phyloP scores from a whole-genome alignment of 2,797 vertebrate genomes.

The Scarus forsteni region DNA sequence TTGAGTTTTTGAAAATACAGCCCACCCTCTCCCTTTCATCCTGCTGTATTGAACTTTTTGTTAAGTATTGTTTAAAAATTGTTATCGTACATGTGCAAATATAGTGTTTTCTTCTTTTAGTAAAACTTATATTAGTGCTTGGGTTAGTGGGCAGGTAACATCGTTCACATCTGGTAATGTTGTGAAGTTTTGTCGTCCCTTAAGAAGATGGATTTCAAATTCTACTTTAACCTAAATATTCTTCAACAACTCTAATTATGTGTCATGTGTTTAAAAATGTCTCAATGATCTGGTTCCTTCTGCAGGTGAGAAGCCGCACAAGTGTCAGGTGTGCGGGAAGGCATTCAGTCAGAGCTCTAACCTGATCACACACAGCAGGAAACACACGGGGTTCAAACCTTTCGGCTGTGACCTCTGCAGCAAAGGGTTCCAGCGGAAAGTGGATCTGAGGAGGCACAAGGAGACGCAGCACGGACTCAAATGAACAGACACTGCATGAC shows the following conservation, averaged over 20 bases:
- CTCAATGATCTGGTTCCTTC: background rate
- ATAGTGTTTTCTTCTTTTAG: too few species aligned
- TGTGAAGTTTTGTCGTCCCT: too few species aligned
- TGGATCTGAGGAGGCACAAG: constrained; percentile 96
- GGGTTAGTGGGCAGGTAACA: too few species aligned
- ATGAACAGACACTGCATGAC: constrained; percentile 51
- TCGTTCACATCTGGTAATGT: too few species aligned
- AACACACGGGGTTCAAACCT: constrained; percentile 98
- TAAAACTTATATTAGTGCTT: too few species aligned
- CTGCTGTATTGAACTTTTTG: too few species aligned
- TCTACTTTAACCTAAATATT: too few species aligned
- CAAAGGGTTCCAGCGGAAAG: constrained; percentile 98
- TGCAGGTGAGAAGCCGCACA: constrained; percentile 98
- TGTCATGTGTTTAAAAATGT: constrained; percentile 13
- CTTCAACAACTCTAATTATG: background rate
- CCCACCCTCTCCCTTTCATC: too few species aligned
- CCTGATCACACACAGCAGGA: constrained; percentile 98
- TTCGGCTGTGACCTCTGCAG: constrained; percentile 97
- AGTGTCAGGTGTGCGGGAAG: constrained; percentile 99
- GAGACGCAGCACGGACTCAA: constrained; percentile 97
- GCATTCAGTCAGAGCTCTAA: constrained; percentile 99
- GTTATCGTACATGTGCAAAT: too few species aligned
- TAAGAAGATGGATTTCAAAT: too few species aligned
- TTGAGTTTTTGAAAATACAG: too few species aligned
- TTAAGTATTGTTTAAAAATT: too few species aligned